phyloP scores from a whole-genome alignment of 2,797 vertebrate genomes.

The Labroides dimidiatus region DNA sequence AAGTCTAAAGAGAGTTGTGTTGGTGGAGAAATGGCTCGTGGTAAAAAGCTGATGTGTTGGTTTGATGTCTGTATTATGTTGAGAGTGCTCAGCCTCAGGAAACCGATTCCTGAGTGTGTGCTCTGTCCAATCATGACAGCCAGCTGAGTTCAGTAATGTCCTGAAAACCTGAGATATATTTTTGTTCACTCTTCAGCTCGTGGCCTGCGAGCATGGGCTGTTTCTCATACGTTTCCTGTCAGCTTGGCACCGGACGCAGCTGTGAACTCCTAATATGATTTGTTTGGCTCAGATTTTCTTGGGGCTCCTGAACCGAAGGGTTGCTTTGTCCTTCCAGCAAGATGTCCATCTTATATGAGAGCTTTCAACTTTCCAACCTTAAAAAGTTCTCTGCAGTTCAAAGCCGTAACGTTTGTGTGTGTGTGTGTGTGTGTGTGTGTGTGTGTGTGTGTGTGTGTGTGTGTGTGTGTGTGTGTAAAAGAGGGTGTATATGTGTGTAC shows the following conservation, averaged over 20 bases:
- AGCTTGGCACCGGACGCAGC: constrained; percentile 13
- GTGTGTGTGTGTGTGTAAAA: too few relatives aligned
- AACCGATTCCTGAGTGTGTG: not conserved
- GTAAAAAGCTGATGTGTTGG: not conserved
- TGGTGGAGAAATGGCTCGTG: not conserved
- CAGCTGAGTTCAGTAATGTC: not conserved
- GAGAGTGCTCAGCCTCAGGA: not conserved
- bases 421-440: too few relatives aligned
- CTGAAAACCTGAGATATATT: constrained; percentile 3
- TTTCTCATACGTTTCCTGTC: constrained; percentile 11
- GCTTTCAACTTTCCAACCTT: constrained; percentile 15
- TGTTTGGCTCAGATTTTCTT: constrained; percentile 35
- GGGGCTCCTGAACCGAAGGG: constrained; percentile 27
- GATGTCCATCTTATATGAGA: constrained; percentile 24
- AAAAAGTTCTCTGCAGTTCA: not conserved
- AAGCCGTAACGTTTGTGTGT: too few relatives aligned
- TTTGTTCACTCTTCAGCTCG: not conserved
- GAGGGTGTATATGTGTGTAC: too few relatives aligned
- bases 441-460: too few relatives aligned
- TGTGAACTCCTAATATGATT: constrained; percentile 29
- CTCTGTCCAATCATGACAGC: not conserved
- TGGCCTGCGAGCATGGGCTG: not conserved
- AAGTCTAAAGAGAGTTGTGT: not conserved
- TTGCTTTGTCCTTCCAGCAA: constrained; percentile 37
- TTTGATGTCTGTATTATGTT: too few relatives aligned